Percentiles rank a stretch among this genome's conserved stretches.
These are phyloP conservation scores for Allygus modestus DNA, from an alignment of 2,888 invertebrate genomes.

Conservation along the genomic window DNA sequence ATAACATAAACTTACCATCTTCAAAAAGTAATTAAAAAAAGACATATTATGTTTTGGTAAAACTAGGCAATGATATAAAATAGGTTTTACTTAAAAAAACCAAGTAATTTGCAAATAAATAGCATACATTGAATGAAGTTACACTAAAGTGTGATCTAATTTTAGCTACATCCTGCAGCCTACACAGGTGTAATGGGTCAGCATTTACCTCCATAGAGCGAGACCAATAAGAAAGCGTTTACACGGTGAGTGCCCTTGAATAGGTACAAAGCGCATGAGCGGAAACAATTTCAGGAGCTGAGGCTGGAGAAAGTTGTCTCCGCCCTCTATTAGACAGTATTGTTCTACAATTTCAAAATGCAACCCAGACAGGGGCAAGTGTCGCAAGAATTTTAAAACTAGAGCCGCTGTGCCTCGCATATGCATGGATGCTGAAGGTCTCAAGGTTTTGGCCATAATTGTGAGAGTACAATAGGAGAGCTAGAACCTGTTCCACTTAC, in stretches of 20 bases:
- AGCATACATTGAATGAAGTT: too few species aligned
- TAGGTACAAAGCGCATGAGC: neutral
- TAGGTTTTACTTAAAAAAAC: too few species aligned
- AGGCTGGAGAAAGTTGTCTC: conserved; percentile 8
- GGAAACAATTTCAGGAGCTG: neutral
- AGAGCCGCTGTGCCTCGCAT: neutral
- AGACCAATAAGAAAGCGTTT: neutral
- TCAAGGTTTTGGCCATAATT: neutral
- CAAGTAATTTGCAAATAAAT: too few species aligned
- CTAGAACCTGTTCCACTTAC: neutral
- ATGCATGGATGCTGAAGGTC: neutral
- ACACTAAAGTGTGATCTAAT: too few species aligned
- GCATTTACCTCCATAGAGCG: neutral
- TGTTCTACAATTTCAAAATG: conserved; percentile 24
- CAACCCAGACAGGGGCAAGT: neutral
- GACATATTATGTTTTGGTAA: too few species aligned
- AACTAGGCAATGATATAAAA: too few species aligned
- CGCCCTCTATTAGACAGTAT: neutral
- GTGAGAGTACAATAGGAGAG: neutral
- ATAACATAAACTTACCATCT: too few species aligned
- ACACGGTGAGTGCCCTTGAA: neutral
- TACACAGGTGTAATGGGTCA: too few species aligned
- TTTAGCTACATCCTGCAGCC: neutral
- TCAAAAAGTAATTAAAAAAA: too few species aligned
- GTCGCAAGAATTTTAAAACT: neutral